Evolutionary conservation across 2,797 vertebrate genomes (phyloP).

Genomic region (Ispidina lecontei): DNA sequence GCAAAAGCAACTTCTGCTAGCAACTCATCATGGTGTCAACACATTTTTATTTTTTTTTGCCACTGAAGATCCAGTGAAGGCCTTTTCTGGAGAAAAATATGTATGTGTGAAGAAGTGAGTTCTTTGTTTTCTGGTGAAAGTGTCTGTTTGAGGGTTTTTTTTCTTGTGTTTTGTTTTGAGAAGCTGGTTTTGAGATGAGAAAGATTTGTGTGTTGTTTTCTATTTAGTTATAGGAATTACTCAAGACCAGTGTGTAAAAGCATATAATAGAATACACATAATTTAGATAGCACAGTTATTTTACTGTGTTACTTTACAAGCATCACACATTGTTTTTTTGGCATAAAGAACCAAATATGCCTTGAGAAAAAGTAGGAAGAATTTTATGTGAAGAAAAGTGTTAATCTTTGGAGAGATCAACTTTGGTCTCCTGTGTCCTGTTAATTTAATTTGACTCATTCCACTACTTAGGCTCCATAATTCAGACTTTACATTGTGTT

Average conservation of each 20-base stretch:
- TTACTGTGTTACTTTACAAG: background rate
- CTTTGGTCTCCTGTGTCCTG: background rate
- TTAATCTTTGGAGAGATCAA: background rate
- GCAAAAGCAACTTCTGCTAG: background rate
- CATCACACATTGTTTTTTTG: background rate
- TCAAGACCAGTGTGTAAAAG: background rate
- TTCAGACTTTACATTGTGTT: background rate
- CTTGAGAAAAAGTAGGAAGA: background rate
- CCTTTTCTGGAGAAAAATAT: background rate
- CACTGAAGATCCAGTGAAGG: background rate
- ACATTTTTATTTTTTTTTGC: background rate
- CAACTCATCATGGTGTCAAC: background rate
- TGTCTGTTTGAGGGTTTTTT: background rate
- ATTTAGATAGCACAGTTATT: background rate
- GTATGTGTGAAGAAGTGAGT: background rate
- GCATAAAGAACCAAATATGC: background rate
- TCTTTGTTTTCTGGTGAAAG: background rate
- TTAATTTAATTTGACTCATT: background rate
- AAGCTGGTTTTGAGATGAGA: background rate
- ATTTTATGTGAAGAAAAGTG: background rate
- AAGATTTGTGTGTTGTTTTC: background rate
- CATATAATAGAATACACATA: background rate
- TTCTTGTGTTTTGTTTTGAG: background rate
- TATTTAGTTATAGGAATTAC: background rate
- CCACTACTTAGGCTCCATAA: background rate